Percentiles rank a stretch among this genome's conserved stretches.
phyloP scores from a whole-genome alignment of 1,140 invertebrate genomes.

The Drosophila tani region DNA sequence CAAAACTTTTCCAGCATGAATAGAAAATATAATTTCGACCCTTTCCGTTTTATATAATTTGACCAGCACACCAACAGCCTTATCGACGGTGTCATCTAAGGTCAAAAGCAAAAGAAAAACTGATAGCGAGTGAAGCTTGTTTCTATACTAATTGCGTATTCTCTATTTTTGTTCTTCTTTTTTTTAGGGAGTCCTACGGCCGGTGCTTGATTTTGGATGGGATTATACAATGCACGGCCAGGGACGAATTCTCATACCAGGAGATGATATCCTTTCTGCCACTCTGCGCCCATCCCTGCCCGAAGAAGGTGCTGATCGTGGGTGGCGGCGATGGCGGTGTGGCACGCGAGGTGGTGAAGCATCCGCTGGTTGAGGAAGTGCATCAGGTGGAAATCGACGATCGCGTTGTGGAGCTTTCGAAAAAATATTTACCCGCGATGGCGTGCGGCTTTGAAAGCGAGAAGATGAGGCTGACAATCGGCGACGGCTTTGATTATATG shows the following conservation, averaged over 20 bases:
- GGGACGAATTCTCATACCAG: slow-evolving; percentile 99
- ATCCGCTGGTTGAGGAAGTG: slow-evolving; percentile 94
- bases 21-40: not conserved
- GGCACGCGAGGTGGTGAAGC: slow-evolving; percentile 97
- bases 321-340: slow-evolving; percentile 97
- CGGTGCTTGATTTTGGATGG: slow-evolving; percentile 96
- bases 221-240: slow-evolving; percentile 98
- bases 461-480: slow-evolving; percentile 94
- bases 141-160: not conserved
- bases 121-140: slow-evolving; percentile 17
- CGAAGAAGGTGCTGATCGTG: slow-evolving; percentile 97
- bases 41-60: slow-evolving; percentile 11
- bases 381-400: slow-evolving; percentile 98
- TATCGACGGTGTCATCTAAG: slow-evolving; percentile 37
- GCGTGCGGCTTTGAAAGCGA: slow-evolving; percentile 92
- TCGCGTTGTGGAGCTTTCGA: slow-evolving; percentile 95
- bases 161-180: slow-evolving; percentile 14
- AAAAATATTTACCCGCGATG: slow-evolving; percentile 96
- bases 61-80: slow-evolving; percentile 20
- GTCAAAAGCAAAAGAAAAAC: slow-evolving; percentile 14
- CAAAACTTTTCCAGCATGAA: slow-evolving; percentile 3
- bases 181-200: slow-evolving; percentile 92
- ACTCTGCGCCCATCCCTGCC: slow-evolving; percentile 95
- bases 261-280: slow-evolving; percentile 99
- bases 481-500: slow-evolving; percentile 98